These are phyloP conservation scores for Labeo rohita DNA, from an alignment of 2,113 vertebrate species.

Conservation along the genomic window DNA sequence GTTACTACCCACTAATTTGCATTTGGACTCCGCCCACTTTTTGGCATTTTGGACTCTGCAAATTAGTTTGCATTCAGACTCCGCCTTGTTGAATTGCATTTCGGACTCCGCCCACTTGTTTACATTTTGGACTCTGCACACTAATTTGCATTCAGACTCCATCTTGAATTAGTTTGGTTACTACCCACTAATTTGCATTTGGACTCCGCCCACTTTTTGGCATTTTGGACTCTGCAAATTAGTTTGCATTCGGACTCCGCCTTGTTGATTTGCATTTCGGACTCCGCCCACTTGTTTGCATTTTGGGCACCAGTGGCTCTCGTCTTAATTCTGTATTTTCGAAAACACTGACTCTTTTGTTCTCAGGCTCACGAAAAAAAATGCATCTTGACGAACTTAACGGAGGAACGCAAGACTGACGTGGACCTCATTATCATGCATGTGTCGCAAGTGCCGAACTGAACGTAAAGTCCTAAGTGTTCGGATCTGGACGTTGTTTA, in stretches of 20 bases:
- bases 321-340: conserved; percentile 58
- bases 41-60: no score
- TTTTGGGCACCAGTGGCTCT: conserved; percentile 21
- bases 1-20: no score
- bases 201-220: conserved; percentile 33
- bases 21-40: no score
- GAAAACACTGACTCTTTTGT: conserved; percentile 71
- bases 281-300: neutral
- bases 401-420: conserved; percentile 55
- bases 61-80: no score
- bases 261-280: no score
- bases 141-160: no score
- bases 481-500: conserved; percentile 62
- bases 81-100: no score
- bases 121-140: no score
- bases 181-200: neutral
- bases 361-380: conserved; percentile 32
- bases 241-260: neutral
- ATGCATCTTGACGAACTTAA: neutral
- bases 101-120: no score
- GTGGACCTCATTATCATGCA: conserved; percentile 69
- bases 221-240: neutral
- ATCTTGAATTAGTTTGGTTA: no score
- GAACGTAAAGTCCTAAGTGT: conserved; percentile 39
- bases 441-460: conserved; percentile 74